Base-by-base conservation (phyloP, 2,797 vertebrate genomes). In the Tarsius wallacei region DNA sequence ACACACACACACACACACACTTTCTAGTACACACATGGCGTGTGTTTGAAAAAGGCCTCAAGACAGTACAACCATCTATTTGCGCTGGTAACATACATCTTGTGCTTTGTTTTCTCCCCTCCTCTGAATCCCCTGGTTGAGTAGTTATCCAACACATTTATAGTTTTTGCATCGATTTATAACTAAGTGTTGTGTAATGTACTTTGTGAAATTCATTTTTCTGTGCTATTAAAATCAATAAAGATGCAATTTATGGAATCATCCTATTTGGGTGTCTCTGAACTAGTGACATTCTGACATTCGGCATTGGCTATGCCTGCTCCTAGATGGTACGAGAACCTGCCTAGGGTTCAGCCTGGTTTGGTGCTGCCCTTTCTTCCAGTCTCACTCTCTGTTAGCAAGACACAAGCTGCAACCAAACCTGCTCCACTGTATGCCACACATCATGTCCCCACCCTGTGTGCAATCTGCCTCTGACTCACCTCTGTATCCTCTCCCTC, bases 221-320 rank as follows among this genome's bases (percentile, higher is more conserved):
- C 91, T 59, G 47, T 87, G 55, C 93, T 94, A 96, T 95, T 96
- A 96, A 96, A 97, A 95, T 97, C 97, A 97, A 93, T 97, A 83
- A 95, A 87, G 92, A 87, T 96, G 74, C 91, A 96, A 70, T 97
- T 94, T 96, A 64, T 93, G 74, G 70, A 83, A 93, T 66, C 26
- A 71, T 95, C n/a, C 36, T 61, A 47, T 49, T 77, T n/a, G 28
- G 91, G 61, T 57, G 93, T 97, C 42, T 94, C 63, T 91, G 93
- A 57, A 90, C 59, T 31, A 4, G 95, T 64, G 83, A 22, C 2
- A 2, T 77, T 53, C 53, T 76, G 47, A 70, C 33, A 61, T 7
- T 51, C 64, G 0, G 55, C 11, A 11, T 57, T 74, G 31, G 81
- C 92, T 36, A 0, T 53, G 68, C 0, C 0, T 19, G 24, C 2